Base-by-base conservation (phyloP, 2,113 vertebrate species). In the Oryzias celebensis region DNA sequence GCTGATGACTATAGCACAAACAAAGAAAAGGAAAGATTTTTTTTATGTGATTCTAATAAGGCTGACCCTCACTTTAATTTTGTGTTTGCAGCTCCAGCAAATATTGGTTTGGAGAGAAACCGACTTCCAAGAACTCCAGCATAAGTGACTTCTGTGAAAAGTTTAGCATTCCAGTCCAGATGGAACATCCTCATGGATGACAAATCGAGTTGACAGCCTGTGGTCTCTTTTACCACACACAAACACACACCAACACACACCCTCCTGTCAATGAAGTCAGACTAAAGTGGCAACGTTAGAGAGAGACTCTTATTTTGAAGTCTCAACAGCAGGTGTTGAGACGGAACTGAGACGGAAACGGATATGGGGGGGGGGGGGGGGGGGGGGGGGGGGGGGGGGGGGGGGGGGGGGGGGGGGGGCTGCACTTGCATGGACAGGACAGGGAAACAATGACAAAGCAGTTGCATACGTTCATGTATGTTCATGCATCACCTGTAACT, bases 21-120 rank as follows among this genome's bases (percentile, higher is more conserved):
- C 68, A 52, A 51, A 65, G 50, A 56, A 59, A 68, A 47, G 64
- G 49, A 44, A 47, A 15, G n/a, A 59, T 58, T 20, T 20, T 68
- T 71, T 51, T 80, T 60, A 62, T 44, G 59, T 49, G 56, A 57
- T 47, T 55, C 26, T 75, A 65, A 77, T 42, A 53, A 61, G 31
- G 61, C 69, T 71, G 74, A 72, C 68, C 15, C 22, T 16, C 36
- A 58, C 20, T 72, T 54, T 44, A 53, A 62, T 62, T 71, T 18
- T 2, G 31, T 68, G 44, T 54, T 64, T 61, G 70, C 61, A 66
- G 58, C 75, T 62, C 54, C 58, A 71, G 48, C 36, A 13, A 15
- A 44, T 62, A 59, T 80, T 86, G 82, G 51, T 65, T 58, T 67
- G 72, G 77, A 62, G 65, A 73, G 14, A 58, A 51, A 23, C 4